Conservation (phyloP, 2,113 vertebrate genomes). For the Nothobranchius furzeri region DNA sequence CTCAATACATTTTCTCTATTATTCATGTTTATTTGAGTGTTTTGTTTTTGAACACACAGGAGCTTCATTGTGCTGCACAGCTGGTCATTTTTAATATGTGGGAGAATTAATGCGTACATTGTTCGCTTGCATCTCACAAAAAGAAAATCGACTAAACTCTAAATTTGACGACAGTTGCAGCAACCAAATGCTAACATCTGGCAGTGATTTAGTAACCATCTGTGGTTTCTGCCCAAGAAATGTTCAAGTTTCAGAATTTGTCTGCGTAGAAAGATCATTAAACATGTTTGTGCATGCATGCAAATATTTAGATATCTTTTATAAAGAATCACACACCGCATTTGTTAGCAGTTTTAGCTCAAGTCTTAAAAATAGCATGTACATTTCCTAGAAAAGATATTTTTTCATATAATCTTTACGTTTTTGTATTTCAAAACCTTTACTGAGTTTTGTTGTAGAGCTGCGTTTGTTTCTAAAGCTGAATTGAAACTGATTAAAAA, state of each 20-base stretch:
- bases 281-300: neutral
- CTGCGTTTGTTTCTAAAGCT: no score
- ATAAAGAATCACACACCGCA: neutral
- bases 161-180: constrained; percentile 44
- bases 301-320: neutral
- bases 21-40: neutral
- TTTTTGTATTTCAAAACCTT: no score
- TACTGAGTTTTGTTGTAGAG: no score
- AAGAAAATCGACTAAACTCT: constrained; percentile 8
- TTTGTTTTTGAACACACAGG: neutral
- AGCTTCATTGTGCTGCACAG: neutral
- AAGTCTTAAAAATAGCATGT: no score
- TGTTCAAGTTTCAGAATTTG: constrained; percentile 14
- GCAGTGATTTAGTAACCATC: constrained; percentile 47
- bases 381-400: no score
- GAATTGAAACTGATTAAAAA: no score
- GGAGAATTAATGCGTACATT: constrained; percentile 14
- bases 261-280: no score
- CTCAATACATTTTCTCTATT: neutral
- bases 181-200: constrained; percentile 60
- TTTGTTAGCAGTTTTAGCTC: neutral
- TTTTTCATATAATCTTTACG: no score
- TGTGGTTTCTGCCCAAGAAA: constrained; percentile 27
- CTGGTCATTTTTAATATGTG: constrained; percentile 4
- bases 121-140: constrained; percentile 26